Percentiles rank a stretch among this genome's conserved stretches.
phyloP scores from a whole-genome alignment of 2,888 invertebrate genomes.

The Heliconius cydno region DNA sequence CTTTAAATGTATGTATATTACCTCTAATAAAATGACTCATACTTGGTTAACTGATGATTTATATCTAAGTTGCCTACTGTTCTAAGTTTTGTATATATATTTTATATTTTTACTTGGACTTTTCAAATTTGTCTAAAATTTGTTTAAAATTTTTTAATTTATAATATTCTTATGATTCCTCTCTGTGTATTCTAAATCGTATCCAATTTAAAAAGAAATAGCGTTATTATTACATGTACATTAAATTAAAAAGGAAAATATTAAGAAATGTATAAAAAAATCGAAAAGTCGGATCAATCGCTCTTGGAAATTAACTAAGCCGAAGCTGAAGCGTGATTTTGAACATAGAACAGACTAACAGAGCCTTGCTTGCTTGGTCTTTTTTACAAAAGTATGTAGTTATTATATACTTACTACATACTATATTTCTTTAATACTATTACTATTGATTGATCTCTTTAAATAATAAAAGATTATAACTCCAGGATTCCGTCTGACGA shows the following conservation, averaged over 20 bases:
- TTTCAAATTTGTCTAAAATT: no score
- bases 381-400: not conserved
- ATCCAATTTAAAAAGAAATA: no score
- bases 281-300: no score
- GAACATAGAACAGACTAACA: no score
- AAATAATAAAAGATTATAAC: not conserved
- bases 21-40: not conserved
- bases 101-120: not conserved
- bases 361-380: no score
- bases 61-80: not conserved
- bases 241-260: no score
- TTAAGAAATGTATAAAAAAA: no score
- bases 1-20: not conserved
- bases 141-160: no score
- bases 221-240: no score
- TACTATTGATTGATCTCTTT: not conserved
- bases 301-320: no score
- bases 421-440: not conserved
- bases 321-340: no score
- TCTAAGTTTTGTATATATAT: not conserved
- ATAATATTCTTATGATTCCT: not conserved
- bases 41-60: conserved; percentile 5
- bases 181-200: not conserved
- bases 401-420: not conserved
- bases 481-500: not conserved